Percentiles rank a stretch among this genome's conserved stretches.
These are phyloP conservation scores for Zygaena filipendulae DNA, from an alignment of 2,888 invertebrate genomes.

Conservation along the genomic window DNA sequence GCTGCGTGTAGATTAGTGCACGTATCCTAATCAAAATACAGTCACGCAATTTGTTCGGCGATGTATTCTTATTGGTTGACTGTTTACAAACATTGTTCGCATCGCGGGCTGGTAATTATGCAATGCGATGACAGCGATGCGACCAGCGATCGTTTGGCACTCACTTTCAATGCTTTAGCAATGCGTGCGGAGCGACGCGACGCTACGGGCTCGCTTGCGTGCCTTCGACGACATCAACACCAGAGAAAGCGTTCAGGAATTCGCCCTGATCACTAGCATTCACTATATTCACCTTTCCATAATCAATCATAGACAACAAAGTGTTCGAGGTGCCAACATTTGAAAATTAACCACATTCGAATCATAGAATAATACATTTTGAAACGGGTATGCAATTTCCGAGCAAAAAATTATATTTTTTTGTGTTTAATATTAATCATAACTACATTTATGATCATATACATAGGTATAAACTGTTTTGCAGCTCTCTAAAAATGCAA, in stretches of 20 bases:
- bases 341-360: constrained; percentile 40
- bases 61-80: constrained; percentile 40
- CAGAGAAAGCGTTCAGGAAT: constrained; percentile 66
- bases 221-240: constrained; percentile 19
- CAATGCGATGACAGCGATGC: constrained; percentile 54
- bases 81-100: constrained; percentile 64
- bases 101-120: constrained; percentile 56
- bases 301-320: no score
- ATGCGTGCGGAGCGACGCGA: background rate
- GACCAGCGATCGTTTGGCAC: constrained; percentile 29
- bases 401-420: no score
- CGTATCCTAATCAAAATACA: constrained; percentile 40
- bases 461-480: constrained; percentile 32
- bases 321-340: no score
- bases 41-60: constrained; percentile 44
- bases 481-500: constrained; percentile 59
- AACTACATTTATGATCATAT: no score
- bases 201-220: constrained; percentile 10
- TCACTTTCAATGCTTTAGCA: constrained; percentile 57
- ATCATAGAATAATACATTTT: no score
- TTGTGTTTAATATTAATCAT: no score
- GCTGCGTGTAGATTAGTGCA: no score
- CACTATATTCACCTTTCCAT: no score
- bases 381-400: no score
- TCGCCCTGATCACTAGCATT: constrained; percentile 33